Evolutionary conservation across 2,797 vertebrate genomes (phyloP).

Genomic region (Setipinna tenuifilis): DNA sequence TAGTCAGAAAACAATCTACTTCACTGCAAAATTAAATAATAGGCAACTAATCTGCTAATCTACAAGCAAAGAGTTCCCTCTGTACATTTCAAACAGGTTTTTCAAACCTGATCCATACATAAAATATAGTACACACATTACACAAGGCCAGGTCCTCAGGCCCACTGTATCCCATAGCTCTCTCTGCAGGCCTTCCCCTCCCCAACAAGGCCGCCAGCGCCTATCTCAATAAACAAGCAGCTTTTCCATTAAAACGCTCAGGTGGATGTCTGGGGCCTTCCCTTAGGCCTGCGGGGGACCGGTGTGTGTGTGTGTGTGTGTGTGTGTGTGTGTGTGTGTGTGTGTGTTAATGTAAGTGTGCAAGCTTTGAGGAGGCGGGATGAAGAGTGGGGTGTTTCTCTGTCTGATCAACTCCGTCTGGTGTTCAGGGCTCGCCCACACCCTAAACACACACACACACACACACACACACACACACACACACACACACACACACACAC

Average conservation of each 20-base stretch:
- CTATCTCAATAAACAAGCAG: constrained; percentile 13
- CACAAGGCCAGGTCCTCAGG: not conserved
- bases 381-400: not conserved
- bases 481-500: constrained; percentile 24
- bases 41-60: too few species aligned
- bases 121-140: too few species aligned
- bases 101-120: too few species aligned
- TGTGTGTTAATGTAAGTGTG: not conserved
- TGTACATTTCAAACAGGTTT: too few species aligned
- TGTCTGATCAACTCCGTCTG: constrained; percentile 7
- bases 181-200: not conserved
- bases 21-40: too few species aligned
- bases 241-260: constrained; percentile 21
- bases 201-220: not conserved
- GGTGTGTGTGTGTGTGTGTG: not conserved
- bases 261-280: not conserved
- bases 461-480: not conserved
- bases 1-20: too few species aligned
- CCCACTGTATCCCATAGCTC: not conserved
- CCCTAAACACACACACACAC: not conserved
- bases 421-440: not conserved
- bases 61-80: too few species aligned
- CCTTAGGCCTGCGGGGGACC: not conserved
- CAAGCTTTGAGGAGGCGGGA: not conserved
- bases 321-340: constrained; percentile 9